phyloP scores from a whole-genome alignment of 2,797 vertebrate species.

The Lerista edwardsae region DNA sequence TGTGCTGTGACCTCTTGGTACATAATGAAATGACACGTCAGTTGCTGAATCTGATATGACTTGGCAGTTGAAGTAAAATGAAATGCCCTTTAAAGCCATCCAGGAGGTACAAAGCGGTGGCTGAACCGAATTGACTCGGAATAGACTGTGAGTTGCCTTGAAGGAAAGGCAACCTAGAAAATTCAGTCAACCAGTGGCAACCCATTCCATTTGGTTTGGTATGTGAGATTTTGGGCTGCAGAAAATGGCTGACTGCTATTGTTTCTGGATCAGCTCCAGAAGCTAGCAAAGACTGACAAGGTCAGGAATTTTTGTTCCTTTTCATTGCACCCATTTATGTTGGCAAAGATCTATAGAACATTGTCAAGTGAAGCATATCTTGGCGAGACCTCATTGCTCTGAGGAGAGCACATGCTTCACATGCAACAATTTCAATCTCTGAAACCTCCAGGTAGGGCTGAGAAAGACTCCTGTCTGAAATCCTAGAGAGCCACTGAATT shows the following conservation, averaged over 20 bases:
- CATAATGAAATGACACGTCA: constrained; percentile 32
- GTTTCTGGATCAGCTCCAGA: not conserved
- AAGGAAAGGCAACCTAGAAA: not conserved
- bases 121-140: not conserved
- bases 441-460: no score
- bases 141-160: not conserved
- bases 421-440: no score
- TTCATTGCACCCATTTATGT: not conserved
- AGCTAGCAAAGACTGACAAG: not conserved
- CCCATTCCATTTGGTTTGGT: not conserved
- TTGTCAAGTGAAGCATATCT: not conserved
- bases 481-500: no score
- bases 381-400: no score
- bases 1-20: constrained; percentile 23
- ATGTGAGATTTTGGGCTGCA: not conserved
- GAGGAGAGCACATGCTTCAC: no score
- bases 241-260: not conserved
- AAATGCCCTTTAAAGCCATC: constrained; percentile 33
- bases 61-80: constrained; percentile 15
- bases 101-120: not conserved
- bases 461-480: no score
- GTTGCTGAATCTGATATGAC: constrained; percentile 23
- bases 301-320: not conserved
- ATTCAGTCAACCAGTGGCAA: not conserved
- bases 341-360: not conserved